Conservation (phyloP, 2,888 invertebrate genomes). For the Xestia ashworthii region DNA sequence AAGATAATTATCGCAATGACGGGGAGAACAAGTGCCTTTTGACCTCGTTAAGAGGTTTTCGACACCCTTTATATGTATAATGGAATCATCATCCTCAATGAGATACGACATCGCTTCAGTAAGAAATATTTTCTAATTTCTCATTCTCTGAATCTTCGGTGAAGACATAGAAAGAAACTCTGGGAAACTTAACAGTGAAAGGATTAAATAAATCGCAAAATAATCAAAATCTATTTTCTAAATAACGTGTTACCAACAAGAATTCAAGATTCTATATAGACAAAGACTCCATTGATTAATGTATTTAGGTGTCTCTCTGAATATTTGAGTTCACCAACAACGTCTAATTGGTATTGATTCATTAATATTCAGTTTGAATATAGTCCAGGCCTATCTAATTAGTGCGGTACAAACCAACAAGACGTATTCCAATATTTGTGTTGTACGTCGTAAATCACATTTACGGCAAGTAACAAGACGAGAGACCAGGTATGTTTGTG, state of each 20-base stretch:
- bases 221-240: neutral
- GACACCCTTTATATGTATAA: too few species aligned
- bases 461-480: constrained; percentile 86
- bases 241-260: neutral
- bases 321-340: constrained; percentile 53
- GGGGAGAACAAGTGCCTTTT: too few species aligned
- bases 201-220: neutral
- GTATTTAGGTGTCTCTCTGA: constrained; percentile 35
- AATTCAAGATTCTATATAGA: constrained; percentile 1
- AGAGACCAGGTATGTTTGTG: constrained; percentile 86
- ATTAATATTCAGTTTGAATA: constrained; percentile 82
- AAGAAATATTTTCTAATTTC: neutral
- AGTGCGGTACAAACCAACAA: constrained; percentile 79
- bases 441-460: constrained; percentile 88
- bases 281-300: constrained; percentile 24
- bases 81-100: neutral
- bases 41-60: too few species aligned
- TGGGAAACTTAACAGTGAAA: neutral
- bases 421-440: constrained; percentile 87
- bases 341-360: constrained; percentile 71
- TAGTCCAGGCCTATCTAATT: constrained; percentile 83
- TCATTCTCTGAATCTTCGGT: neutral
- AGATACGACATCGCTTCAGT: neutral
- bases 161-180: neutral
- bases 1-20: too few species aligned